These are phyloP conservation scores for Tetraneura akinire DNA, from an alignment of 1,140 invertebrate species.

Conservation along the genomic window DNA sequence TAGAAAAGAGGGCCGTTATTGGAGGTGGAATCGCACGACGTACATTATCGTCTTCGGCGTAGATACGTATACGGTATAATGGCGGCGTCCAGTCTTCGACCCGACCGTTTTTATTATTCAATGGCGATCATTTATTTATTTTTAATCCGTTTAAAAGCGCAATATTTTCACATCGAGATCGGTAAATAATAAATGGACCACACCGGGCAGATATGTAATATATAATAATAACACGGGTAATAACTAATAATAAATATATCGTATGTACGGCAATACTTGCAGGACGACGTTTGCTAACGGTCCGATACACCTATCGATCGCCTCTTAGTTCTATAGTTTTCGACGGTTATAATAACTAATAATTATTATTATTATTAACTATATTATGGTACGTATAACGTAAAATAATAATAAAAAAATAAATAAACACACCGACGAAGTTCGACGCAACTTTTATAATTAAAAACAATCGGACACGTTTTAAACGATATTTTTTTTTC, in stretches of 20 bases:
- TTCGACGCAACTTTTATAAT: constrained; percentile 27
- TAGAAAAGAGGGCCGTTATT: background rate
- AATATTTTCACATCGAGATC: background rate
- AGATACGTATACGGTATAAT: too few species aligned
- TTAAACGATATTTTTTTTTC: constrained; percentile 5
- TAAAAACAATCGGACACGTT: constrained; percentile 21
- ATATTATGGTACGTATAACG: too few species aligned
- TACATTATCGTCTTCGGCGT: too few species aligned
- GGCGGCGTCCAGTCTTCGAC: background rate
- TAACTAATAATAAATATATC: too few species aligned
- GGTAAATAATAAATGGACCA: background rate
- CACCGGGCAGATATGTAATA: background rate
- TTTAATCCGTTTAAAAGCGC: constrained; percentile 30
- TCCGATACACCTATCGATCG: background rate
- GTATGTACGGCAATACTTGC: too few species aligned
- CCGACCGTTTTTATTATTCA: background rate
- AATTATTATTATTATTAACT: too few species aligned
- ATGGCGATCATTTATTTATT: constrained; percentile 18
- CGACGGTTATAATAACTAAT: too few species aligned
- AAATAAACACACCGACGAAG: background rate
- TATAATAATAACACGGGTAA: too few species aligned
- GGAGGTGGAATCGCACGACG: background rate
- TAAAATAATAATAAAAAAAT: too few species aligned
- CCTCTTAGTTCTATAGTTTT: too few species aligned
- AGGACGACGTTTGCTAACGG: background rate